These are phyloP conservation scores for Nyctibius bracteatus DNA, from an alignment of 2,113 vertebrate species.

Conservation along the genomic window DNA sequence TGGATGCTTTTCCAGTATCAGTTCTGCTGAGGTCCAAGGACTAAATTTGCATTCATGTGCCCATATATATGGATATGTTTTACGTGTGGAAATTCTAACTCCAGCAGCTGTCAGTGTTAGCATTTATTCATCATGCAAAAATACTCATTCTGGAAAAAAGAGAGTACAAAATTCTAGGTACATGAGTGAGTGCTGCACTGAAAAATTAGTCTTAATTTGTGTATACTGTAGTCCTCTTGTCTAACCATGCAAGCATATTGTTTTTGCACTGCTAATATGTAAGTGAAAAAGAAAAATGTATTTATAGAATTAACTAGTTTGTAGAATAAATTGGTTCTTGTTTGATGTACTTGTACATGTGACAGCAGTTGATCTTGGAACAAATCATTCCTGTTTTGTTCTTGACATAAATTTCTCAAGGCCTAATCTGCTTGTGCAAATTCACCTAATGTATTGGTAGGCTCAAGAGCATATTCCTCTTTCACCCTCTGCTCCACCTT, in stretches of 20 bases:
- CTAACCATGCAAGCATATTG: neutral
- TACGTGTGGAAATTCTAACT: neutral
- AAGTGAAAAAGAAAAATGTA: neutral
- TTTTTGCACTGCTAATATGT: conserved; percentile 9
- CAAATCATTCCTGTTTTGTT: neutral
- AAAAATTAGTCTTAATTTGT: neutral
- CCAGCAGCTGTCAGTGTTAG: neutral
- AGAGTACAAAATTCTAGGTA: neutral
- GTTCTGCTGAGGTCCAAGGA: neutral
- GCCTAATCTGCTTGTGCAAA: conserved; percentile 11
- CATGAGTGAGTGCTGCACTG: neutral
- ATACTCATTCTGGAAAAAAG: neutral
- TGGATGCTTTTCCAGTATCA: neutral
- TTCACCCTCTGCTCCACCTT: neutral
- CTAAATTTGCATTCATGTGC: neutral
- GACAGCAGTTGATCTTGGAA: conserved; percentile 13
- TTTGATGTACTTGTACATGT: conserved; percentile 1
- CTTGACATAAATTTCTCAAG: neutral
- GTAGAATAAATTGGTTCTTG: neutral
- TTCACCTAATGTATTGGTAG: neutral
- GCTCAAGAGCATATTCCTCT: neutral
- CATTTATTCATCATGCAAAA: neutral
- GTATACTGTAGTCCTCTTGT: neutral
- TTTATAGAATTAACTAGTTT: neutral
- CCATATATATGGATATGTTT: neutral